Base-by-base conservation (phyloP, 2,113 vertebrate genomes). In the Typhlomys cinereus region DNA sequence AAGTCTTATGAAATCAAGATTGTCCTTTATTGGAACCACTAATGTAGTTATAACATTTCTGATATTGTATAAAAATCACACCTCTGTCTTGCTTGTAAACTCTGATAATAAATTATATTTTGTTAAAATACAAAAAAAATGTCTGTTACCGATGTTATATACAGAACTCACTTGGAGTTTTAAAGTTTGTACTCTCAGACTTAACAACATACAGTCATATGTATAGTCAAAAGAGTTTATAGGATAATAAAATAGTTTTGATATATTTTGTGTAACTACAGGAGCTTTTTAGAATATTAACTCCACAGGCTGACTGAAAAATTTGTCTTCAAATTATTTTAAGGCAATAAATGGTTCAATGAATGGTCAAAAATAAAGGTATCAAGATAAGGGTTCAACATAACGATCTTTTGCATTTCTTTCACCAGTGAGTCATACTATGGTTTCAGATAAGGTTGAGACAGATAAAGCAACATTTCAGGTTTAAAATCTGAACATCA, bases 111-210 rank as follows among this genome's bases (percentile, higher is more conserved):
- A n/a, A n/a, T n/a, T n/a, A n/a, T n/a, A n/a, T n/a, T n/a, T n/a
- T n/a, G n/a, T 66, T 69, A 81, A 91, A 89, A 90, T 17, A 67
- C 90, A 29, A 29, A 41, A 91, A 92, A 88, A 82, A 20, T 41
- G 79, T 21, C 41, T 46, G 27, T 90, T 95, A 83, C 78, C 67
- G 13, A 14, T 73, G 74, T 64, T 85, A 86, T 25, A 73, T 44
- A 44, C 54, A 46, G 94, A 89, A 93, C 92, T 89, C 67, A 96
- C 85, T 89, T 90, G 48, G 9, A 92, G 31, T 89, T 92, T 92
- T 64, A 91, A 85, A 81, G 83, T 94, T 86, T 75, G 39, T n/a
- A 94, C n/a, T 93, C 48, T 62, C 54, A 90, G 62, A 86, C 41
- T 88, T 69, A 82, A 92, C 50, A 93, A 89, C 76, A 93, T 39